A percentile compares a stretch with the other conserved stretches of the same genome.
Conservation (phyloP, 2,888 invertebrate genomes). For the Spilarctia lutea region DNA sequence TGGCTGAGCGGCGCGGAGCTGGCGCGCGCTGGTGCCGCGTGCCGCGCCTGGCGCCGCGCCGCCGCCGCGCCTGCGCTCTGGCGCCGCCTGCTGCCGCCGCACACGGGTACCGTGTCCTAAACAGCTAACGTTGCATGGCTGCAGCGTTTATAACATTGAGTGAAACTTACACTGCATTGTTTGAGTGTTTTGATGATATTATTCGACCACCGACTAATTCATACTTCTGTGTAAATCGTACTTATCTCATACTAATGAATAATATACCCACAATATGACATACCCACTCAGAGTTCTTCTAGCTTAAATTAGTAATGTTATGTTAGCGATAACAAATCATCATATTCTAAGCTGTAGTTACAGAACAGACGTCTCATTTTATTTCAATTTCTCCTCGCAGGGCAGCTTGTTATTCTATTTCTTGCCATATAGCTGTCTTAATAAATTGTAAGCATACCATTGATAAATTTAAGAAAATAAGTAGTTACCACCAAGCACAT, state of each 20-base stretch:
- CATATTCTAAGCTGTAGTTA: not conserved
- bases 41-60: slow-evolving; percentile 57
- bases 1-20: slow-evolving; percentile 56
- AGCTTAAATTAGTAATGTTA: not conserved
- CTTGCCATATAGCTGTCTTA: too few species aligned
- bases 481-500: too few species aligned
- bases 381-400: not conserved
- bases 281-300: not conserved
- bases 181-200: not conserved
- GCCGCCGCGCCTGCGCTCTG: slow-evolving; percentile 59
- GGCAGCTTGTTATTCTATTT: too few species aligned
- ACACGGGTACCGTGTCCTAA: too few species aligned
- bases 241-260: too few species aligned
- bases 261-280: too few species aligned
- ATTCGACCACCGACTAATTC: too few species aligned
- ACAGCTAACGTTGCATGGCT: not conserved
- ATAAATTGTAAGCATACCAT: too few species aligned
- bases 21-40: slow-evolving; percentile 61
- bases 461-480: too few species aligned
- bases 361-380: not conserved
- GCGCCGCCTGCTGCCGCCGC: slow-evolving; percentile 13
- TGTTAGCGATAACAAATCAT: not conserved
- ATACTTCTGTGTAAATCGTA: too few species aligned
- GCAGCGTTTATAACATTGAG: too few species aligned
- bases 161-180: too few species aligned